Base-by-base conservation (phyloP, 2,113 vertebrate species). In the Datnioides undecimradiatus region DNA sequence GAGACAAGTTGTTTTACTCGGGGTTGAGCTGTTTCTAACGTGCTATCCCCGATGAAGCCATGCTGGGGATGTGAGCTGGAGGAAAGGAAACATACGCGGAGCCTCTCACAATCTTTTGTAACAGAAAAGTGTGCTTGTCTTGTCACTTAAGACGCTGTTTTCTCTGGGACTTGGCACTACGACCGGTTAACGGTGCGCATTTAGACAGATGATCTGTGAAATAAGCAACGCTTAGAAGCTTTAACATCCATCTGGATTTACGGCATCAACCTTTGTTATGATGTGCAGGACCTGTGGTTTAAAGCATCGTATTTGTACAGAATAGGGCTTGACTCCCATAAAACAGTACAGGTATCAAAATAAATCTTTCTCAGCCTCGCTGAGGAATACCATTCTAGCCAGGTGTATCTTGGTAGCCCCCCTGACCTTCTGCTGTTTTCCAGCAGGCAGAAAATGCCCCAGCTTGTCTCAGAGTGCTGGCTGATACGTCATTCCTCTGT, bases 181-280 rank as follows among this genome's bases (percentile, higher is more conserved):
- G 5, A 43, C 21, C 1, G 55, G 72, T 76, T 72, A 52, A 85
- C 72, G 40, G 31, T 80, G 82, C 82, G 80, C 82, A 75, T 82
- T 85, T 52, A 91, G 83, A 88, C 41, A 76, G 81, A 88, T 88
- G 71, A 89, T 82, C 64, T 87, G 87, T 83, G 80, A 91, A 86
- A 90, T 82, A 90, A 86, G 83, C 69, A 82, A 67, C 85, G 21
- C 14, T 68, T 68, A 88, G 82, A 74, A 23, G 74, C 51, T 76
- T 69, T 74, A 80, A 80, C 83, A 79, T 90, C 86, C 57, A 75
- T 86, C 84, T 78, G 77, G 71, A 87, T 87, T 89, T 79, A 86
- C 12, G 3, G 72, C 58, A 52, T 69, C 66, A 77, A 34, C 49
- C 76, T 66, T 21, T 23, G 52, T 76, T 83, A 74, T 84, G 68